Percentiles rank a stretch among this genome's conserved stretches.
Conservation (phyloP, 2,888 invertebrate genomes). For the Rhimphoctona megacephalus region DNA sequence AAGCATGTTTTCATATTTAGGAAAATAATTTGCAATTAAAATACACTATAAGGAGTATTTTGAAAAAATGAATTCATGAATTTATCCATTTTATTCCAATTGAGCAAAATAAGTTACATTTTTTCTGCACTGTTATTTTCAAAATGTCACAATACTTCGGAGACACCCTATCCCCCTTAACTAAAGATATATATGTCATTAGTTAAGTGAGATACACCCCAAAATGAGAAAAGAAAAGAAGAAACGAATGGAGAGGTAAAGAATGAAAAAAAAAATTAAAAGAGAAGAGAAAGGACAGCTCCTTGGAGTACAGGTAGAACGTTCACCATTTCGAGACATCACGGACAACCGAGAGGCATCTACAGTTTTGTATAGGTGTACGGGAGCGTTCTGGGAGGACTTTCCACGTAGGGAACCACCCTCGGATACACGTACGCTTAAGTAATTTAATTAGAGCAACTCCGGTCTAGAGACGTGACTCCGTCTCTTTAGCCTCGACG, state of each 20-base stretch:
- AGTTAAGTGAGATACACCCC: conserved; percentile 19
- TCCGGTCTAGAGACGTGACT: conserved; percentile 84
- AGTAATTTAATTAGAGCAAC: conserved; percentile 85
- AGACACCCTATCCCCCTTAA: neutral
- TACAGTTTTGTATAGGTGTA: conserved; percentile 40
- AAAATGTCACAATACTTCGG: neutral
- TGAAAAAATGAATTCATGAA: neutral
- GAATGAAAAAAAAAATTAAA: conserved; percentile 22
- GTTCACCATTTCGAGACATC: conserved; percentile 75
- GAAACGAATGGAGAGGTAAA: conserved; percentile 30
- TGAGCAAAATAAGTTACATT: neutral
- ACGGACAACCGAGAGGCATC: conserved; percentile 67
- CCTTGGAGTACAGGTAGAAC: conserved; percentile 61
- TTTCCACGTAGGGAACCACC: conserved; percentile 74
- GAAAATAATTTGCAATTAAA: neutral
- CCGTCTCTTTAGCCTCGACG: conserved; percentile 78
- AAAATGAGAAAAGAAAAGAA: conserved; percentile 41
- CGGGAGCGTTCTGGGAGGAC: conserved; percentile 43
- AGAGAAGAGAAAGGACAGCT: conserved; percentile 5
- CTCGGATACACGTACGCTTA: conserved; percentile 84
- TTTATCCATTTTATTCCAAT: neutral
- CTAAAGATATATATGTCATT: neutral
- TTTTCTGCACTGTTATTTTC: neutral
- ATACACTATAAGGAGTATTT: neutral
- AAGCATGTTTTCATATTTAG: conserved; percentile 30